Base-by-base conservation (phyloP, 1,140 invertebrate species). In the Episyrphus balteatus region DNA sequence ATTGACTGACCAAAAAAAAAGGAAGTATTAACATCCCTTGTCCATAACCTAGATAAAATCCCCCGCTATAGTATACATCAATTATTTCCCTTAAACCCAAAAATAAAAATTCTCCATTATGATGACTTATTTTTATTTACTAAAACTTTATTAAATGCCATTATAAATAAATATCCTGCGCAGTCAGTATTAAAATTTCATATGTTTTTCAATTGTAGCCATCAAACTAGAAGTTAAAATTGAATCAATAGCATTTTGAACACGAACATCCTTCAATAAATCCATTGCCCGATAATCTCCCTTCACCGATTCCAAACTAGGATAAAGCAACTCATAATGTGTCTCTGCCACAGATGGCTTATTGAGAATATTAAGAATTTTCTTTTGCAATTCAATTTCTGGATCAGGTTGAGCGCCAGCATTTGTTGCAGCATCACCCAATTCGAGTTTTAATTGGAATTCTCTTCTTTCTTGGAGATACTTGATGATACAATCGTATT, bases 351-450 rank as follows among this genome's bases (percentile, higher is more conserved):
- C 70, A 26, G 71, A 70, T 2, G 73, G 73, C 43, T 62, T 82
- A 56, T 87, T 88, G 48, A 91, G 62, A 43, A 92, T 89, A 64
- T 79, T 90, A 30, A 92, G 70, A 47, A 93, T 92, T 52, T 87
- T 79, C 54, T 83, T 86, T 56, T 92, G 87, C 6, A 92, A 62
- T 42, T 67, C 65, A 1, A 61, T 61, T 51, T 68, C 61, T 21
- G 65, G 64, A 62, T 92, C 87, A 7, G 55, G 51, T 32, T 43
- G 12, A 51, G 51, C 51, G 55, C 50, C 58, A 41, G 48, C 59
- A 17, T 53, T 50, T 1, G 55, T 48, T n/a, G 73, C 64, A 0
- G 73, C 58, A 12, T 78, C 73, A 2, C 81, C 81, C 18, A 85
- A 61, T 69, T 87, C 85, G 18, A 79, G 60, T 57, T 82, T 81